A percentile compares a stretch with the other conserved stretches of the same genome.
phyloP scores from a whole-genome alignment of 2,888 invertebrate genomes.

The Trachelus troglodyta region DNA sequence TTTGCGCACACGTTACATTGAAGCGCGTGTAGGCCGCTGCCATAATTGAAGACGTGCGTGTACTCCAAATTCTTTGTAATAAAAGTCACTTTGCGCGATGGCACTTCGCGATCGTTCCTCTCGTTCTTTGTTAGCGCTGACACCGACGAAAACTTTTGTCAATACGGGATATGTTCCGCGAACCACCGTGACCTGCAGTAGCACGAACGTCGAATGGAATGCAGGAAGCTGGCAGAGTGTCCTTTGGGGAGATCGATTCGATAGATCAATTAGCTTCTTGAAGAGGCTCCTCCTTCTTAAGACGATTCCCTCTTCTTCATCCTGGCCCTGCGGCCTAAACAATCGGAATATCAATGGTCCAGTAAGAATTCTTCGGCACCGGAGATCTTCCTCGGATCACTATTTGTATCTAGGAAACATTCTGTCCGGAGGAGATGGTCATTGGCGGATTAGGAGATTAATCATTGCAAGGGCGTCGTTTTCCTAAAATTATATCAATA shows the following conservation, averaged over 20 bases:
- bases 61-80: neutral
- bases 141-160: neutral
- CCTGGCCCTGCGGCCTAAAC: slow-evolving; percentile 6
- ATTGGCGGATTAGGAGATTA: too few relatives aligned
- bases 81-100: slow-evolving; percentile 7
- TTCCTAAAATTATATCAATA: too few relatives aligned
- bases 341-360: slow-evolving; percentile 5
- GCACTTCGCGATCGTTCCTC: neutral
- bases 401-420: too few relatives aligned
- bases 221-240: neutral
- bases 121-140: neutral
- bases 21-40: slow-evolving; percentile 4
- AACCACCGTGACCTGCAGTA: too few relatives aligned
- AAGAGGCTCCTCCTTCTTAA: neutral
- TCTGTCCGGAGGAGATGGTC: too few relatives aligned
- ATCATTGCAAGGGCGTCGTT: too few relatives aligned
- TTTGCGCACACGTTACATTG: slow-evolving; percentile 6
- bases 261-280: neutral
- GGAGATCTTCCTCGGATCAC: too few relatives aligned
- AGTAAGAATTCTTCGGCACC: neutral
- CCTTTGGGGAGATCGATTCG: neutral
- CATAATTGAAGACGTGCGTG: slow-evolving; percentile 13
- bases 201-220: too few relatives aligned
- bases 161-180: too few relatives aligned
- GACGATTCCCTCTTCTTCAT: slow-evolving; percentile 1